These are phyloP conservation scores for Amphipoea lucens DNA, from an alignment of 2,888 invertebrate species.

Conservation along the genomic window DNA sequence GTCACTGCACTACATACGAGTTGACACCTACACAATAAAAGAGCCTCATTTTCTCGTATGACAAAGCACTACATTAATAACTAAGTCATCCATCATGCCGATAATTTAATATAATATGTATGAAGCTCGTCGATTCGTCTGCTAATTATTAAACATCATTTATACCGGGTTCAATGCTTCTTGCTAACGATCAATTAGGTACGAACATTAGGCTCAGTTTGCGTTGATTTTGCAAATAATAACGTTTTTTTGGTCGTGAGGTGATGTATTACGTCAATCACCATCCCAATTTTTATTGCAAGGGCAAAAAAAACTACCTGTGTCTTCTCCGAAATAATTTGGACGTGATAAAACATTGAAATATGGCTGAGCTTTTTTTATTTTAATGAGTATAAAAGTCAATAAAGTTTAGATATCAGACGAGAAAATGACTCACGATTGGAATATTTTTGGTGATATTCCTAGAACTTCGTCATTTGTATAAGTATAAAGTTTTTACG, in stretches of 20 bases:
- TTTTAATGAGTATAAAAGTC: constrained; percentile 36
- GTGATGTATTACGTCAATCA: constrained; percentile 48
- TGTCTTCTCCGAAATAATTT: constrained; percentile 32
- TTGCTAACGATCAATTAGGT: constrained; percentile 56
- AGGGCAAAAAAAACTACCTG: constrained; percentile 35
- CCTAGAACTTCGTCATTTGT: constrained; percentile 30
- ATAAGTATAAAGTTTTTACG: constrained; percentile 23
- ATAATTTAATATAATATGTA: constrained; percentile 50
- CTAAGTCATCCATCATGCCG: constrained; percentile 45
- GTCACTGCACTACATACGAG: neutral
- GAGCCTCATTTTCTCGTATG: constrained; percentile 47
- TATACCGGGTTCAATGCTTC: constrained; percentile 63
- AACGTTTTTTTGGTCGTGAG: constrained; percentile 51
- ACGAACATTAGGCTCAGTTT: constrained; percentile 49
- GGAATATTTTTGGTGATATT: constrained; percentile 28
- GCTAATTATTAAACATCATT: constrained; percentile 50
- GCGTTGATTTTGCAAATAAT: constrained; percentile 53
- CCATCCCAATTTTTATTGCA: constrained; percentile 23
- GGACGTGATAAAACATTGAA: constrained; percentile 15
- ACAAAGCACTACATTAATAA: constrained; percentile 57
- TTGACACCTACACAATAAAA: constrained; percentile 41
- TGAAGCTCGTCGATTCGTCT: constrained; percentile 38
- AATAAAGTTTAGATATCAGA: constrained; percentile 5
- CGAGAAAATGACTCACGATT: constrained; percentile 21
- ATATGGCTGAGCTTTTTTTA: constrained; percentile 11